These are phyloP conservation scores for Dallia pectoralis DNA, from an alignment of 2,797 vertebrate genomes.

Conservation along the genomic window DNA sequence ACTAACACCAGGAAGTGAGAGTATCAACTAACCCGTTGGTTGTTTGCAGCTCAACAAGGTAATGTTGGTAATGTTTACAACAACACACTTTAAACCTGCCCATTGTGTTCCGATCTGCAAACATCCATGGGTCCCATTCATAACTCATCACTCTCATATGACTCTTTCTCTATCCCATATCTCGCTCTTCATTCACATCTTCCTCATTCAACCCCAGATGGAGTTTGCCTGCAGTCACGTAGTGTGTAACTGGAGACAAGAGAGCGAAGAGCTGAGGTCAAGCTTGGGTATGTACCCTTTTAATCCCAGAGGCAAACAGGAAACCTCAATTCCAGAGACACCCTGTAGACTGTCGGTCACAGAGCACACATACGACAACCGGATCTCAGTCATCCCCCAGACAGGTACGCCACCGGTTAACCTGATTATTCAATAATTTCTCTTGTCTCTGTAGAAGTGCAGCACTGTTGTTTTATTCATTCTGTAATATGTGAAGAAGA, in stretches of 20 bases:
- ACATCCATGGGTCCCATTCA: background rate
- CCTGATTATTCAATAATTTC: too few relatives aligned
- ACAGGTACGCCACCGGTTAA: conserved; percentile 26
- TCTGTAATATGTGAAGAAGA: background rate
- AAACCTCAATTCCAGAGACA: background rate
- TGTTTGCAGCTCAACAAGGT: background rate
- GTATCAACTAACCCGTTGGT: background rate
- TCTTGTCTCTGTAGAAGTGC: too few relatives aligned
- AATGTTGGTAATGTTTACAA: background rate
- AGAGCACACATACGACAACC: conserved; percentile 26
- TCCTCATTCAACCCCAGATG: conserved; percentile 54
- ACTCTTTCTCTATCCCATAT: background rate
- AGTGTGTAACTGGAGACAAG: conserved; percentile 70
- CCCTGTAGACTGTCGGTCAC: background rate
- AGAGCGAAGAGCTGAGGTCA: conserved; percentile 39
- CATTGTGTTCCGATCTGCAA: too few relatives aligned
- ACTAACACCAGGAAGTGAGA: background rate
- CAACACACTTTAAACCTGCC: background rate
- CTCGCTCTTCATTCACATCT: background rate
- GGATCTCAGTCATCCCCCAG: background rate
- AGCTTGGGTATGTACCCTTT: background rate
- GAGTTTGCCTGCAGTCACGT: conserved; percentile 78
- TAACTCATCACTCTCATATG: background rate
- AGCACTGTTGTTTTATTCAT: too few relatives aligned
- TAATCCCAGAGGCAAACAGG: background rate